Evolutionary conservation across 2,797 vertebrate species (phyloP).

Genomic region (Lepidocolaptes lacrymiger): DNA sequence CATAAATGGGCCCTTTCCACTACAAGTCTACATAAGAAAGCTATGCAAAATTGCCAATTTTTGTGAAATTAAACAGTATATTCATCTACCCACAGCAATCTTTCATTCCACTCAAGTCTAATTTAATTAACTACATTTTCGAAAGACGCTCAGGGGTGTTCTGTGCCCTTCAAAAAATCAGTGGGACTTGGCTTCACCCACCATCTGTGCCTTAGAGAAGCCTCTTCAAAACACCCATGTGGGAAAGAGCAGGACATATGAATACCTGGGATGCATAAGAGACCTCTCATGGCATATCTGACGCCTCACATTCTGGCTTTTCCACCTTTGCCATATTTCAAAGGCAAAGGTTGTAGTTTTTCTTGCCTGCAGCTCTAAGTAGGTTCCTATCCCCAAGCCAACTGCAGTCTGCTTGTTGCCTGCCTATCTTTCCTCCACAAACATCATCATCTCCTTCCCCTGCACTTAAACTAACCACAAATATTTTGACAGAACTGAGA

Average conservation of each 20-base stretch:
- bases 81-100: background rate
- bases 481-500: slow-evolving; percentile 12
- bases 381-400: background rate
- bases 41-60: background rate
- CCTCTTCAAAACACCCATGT: background rate
- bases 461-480: background rate
- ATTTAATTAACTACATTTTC: background rate
- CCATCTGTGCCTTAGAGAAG: background rate
- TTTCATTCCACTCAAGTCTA: background rate
- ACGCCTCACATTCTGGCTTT: background rate
- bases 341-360: background rate
- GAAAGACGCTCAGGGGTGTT: background rate
- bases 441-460: background rate
- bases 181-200: background rate
- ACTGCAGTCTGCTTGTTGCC: background rate
- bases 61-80: background rate
- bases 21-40: background rate
- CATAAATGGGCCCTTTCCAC: background rate
- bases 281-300: background rate
- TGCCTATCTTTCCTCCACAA: background rate
- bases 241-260: background rate
- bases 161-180: background rate
- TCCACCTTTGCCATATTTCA: background rate
- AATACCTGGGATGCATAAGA: background rate
- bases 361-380: background rate